Evolutionary conservation across 2,113 vertebrate species (phyloP), one percentile per base, ranked within the genome.

Genomic region (Colistium nudipinnis): DNA sequence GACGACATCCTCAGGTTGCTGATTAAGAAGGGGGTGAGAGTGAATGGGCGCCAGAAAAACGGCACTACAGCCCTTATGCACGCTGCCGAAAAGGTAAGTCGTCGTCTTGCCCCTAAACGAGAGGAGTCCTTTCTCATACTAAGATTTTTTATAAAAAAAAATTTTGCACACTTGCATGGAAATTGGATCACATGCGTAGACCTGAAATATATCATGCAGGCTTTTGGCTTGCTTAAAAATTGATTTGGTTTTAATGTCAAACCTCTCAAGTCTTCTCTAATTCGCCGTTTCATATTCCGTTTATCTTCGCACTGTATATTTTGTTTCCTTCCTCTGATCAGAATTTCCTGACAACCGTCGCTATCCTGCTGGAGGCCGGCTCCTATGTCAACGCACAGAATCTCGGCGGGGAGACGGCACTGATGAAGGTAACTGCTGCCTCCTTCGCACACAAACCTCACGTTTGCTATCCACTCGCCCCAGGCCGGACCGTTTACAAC

Each of bases 41-140:
- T 98, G 63, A 99, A 98, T 1, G 87, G 94, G 0, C 92, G 93
- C 27, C 97, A 99, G 89, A 98, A 94, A 80, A 98, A 97, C 2
- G 97, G 98, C 57, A 98, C 95, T 49, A 99, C 97, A 0, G 98
- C 97, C 0, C 88, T 99, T 49, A 99, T 99, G 87, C 95, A 98
- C 0, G 98, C 98, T 0, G 97, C 96, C 11, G 98, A 99, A 62
- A 99, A 99, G 95, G 97, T 98, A 79, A 64, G 7, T 7, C 1
- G 12, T 2, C 12, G 35, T 31, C 30, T 31, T 43, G 39, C n/a
- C n/a, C n/a, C n/a, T n/a, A 43, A 7, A 43, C 2, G 39, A 7
- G 38, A 13, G n/a, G 14, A 14, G 4, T 19, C 24, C 6, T 14
- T 0, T 19, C n/a, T 4, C 31, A 25, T 25, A 3, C 36, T 35